Conservation (phyloP, 2,797 vertebrate species). For the Channa striata region DNA sequence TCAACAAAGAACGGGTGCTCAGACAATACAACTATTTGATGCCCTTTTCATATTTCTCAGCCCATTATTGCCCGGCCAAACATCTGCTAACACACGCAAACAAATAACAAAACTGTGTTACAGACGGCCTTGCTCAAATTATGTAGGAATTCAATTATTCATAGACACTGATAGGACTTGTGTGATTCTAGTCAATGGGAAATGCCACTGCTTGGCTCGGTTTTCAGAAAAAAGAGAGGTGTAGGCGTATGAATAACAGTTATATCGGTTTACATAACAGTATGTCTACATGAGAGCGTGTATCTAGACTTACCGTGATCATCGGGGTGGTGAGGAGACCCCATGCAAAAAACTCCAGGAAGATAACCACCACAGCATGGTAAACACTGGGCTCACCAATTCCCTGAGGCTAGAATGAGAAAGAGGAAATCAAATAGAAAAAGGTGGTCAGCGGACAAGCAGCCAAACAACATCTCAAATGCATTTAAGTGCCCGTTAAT, state of each 20-base stretch:
- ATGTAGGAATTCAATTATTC: slow-evolving; percentile 76
- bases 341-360: slow-evolving; percentile 95
- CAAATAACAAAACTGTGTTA: slow-evolving; percentile 46
- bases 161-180: slow-evolving; percentile 50
- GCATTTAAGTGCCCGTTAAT: slow-evolving; percentile 21
- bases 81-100: slow-evolving; percentile 44
- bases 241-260: slow-evolving; percentile 30
- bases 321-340: slow-evolving; percentile 93
- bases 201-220: slow-evolving; percentile 45
- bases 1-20: slow-evolving; percentile 61
- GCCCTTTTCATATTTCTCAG: slow-evolving; percentile 69
- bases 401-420: slow-evolving; percentile 88
- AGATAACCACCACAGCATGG: slow-evolving; percentile 94
- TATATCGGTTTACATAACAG: slow-evolving; percentile 38
- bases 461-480: slow-evolving; percentile 4
- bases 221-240: slow-evolving; percentile 26
- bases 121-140: slow-evolving; percentile 50
- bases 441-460: slow-evolving; percentile 31
- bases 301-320: slow-evolving; percentile 86
- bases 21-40: slow-evolving; percentile 70
- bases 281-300: not conserved
- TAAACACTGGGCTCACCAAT: slow-evolving; percentile 95
- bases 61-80: slow-evolving; percentile 55
- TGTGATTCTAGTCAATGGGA: slow-evolving; percentile 61
- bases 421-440: slow-evolving; percentile 26